Conservation (phyloP, 2,888 invertebrate genomes). For the Apodemia mormo region DNA sequence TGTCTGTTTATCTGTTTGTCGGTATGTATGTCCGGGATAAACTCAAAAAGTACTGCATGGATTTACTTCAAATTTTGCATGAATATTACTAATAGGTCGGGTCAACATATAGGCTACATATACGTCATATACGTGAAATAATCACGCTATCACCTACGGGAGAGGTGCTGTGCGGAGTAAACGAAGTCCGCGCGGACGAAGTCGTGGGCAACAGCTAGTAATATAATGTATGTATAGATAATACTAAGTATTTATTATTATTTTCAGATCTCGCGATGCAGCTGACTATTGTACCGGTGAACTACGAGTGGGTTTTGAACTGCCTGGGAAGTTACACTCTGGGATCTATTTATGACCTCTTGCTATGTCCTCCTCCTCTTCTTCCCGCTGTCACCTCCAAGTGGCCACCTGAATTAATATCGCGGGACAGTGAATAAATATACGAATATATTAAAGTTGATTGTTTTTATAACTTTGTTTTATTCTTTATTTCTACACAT, state of each 20-base stretch:
- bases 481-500: constrained; percentile 86
- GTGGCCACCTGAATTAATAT: constrained; percentile 57
- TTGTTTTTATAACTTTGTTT: not conserved
- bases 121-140: no score
- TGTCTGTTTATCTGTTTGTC: no score
- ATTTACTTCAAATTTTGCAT: no score
- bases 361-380: constrained; percentile 60
- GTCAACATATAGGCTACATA: no score
- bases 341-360: constrained; percentile 52
- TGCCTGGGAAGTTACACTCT: constrained; percentile 65
- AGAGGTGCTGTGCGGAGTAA: no score
- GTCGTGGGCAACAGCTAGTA: no score
- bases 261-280: constrained; percentile 66
- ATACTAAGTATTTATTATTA: constrained; percentile 19
- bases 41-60: no score
- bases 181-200: no score
- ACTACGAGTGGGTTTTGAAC: constrained; percentile 76
- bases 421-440: constrained; percentile 45
- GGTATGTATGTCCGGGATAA: no score
- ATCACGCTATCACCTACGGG: no score
- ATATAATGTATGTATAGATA: no score
- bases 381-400: constrained; percentile 41
- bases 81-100: no score
- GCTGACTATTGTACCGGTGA: constrained; percentile 64
- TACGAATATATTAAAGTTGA: not conserved